Evolutionary conservation across 1,140 invertebrate genomes (phyloP), one percentile per base, ranked within the genome.

Genomic region (Drosophila kepulauana): DNA sequence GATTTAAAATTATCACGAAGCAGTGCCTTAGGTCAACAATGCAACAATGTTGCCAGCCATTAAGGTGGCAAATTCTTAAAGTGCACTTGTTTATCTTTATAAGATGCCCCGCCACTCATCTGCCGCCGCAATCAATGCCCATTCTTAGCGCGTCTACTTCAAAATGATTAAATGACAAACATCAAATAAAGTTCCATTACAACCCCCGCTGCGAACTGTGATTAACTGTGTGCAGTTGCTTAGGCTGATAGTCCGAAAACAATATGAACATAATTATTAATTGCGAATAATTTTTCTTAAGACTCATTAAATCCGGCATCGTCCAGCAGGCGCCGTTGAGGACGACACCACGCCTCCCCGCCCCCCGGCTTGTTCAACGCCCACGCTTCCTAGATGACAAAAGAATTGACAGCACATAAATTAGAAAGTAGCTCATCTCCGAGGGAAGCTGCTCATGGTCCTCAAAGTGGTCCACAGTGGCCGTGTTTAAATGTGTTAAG

Each of bases 221-320:
- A 82, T 72, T 71, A 54, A 71, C 63, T 67, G 51, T 67, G 51
- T 48, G 65, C 43, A 46, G 62, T 35, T 63, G 56, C 54, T 41
- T 66, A 25, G 15, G 15, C 68, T 45, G 68, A 65, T 84, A 64
- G 81, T 61, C 82, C 62, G 38, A 75, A 75, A 78, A 87, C 79
- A 89, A 89, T 89, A 89, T 89, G 78, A 89, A 69, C 73, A 79
- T 84, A 89, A 89, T 89, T 89, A 89, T 89, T 89, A 89, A 89
- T 89, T 89, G 78, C 85, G 56, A 89, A 89, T 89, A 79, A 89
- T 89, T 89, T 89, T 89, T 89, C 85, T 89, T 84, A 79, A 84
- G 85, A 66, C 85, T 89, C 85, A 89, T 89, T 89, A 89, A 89
- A 75, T 84, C 72, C 78, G 75, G 67, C 81, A 25, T 25, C 75